These are phyloP conservation scores for Malurus alboscapulatus DNA, from an alignment of 2,113 vertebrate species.

Conservation along the genomic window DNA sequence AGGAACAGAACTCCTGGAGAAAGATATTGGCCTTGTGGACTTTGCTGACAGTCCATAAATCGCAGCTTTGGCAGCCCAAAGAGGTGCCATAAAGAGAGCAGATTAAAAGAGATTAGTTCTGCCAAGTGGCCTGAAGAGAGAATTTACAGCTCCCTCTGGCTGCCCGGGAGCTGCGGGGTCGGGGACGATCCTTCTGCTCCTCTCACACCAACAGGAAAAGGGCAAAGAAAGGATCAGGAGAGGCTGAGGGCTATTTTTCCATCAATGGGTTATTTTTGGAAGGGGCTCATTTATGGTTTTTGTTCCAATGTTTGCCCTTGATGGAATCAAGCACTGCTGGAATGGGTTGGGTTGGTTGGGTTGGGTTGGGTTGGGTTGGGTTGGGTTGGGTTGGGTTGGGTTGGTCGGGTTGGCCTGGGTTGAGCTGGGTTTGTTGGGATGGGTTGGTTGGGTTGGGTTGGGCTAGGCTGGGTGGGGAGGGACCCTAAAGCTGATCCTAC, in stretches of 20 bases:
- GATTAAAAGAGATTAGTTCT: conserved; percentile 56
- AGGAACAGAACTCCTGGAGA: neutral
- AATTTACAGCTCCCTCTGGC: neutral
- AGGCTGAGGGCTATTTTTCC: accelerated
- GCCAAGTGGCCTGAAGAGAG: conserved; percentile 1
- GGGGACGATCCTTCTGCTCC: neutral
- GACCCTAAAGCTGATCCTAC: too few species aligned
- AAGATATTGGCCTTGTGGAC: neutral
- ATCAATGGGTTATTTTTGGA: accelerated
- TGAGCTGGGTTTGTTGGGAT: too few species aligned
- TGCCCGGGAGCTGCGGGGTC: accelerated
- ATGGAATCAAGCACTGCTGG: neutral
- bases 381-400: too few species aligned
- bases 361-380: neutral
- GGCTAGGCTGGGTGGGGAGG: too few species aligned
- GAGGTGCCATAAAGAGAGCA: conserved; percentile 35
- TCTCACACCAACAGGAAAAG: accelerated
- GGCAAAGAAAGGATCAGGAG: accelerated
- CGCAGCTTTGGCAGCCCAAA: neutral
- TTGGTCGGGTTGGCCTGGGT: too few species aligned
- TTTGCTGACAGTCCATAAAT: conserved; percentile 43
- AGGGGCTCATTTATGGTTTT: neutral
- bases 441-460: too few species aligned
- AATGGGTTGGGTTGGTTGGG: neutral
- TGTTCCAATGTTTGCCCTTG: accelerated